A percentile compares a stretch with the other conserved stretches of the same genome.
These are phyloP conservation scores for Peromyscus melanophrys DNA, from an alignment of 2,797 vertebrate genomes.

Conservation along the genomic window DNA sequence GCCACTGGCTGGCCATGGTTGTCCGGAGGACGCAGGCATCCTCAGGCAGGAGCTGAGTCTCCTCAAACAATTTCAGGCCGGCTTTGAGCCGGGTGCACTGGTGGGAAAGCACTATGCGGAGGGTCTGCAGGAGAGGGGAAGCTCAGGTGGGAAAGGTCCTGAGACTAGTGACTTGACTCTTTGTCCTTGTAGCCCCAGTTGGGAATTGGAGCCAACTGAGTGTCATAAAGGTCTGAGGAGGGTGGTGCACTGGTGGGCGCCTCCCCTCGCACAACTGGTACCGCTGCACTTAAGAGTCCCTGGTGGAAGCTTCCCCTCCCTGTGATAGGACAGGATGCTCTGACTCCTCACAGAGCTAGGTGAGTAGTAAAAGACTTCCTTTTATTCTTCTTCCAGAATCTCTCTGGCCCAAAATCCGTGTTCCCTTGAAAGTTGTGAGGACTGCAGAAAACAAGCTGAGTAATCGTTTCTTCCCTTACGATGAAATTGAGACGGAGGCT, in stretches of 20 bases:
- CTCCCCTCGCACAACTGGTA: neutral
- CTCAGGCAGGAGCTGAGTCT: accelerated
- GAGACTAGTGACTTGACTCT: neutral
- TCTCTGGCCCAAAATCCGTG: slow-evolving; percentile 97
- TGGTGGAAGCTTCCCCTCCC: neutral
- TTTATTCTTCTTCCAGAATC: slow-evolving; percentile 90
- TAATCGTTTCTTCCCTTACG: slow-evolving; percentile 98
- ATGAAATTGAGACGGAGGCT: slow-evolving; percentile 98
- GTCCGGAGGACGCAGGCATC: too few species aligned
- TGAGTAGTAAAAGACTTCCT: neutral
- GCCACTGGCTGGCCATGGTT: neutral
- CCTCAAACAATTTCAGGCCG: neutral
- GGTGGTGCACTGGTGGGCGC: neutral
- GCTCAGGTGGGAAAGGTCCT: neutral
- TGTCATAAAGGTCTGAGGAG: neutral
- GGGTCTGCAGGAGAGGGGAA: neutral
- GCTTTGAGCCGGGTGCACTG: too few species aligned
- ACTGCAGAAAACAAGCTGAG: slow-evolving; percentile 99
- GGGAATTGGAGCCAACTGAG: neutral
- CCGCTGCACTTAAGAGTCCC: neutral
- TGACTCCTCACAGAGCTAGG: neutral
- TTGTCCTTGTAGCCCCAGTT: neutral
- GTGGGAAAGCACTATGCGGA: neutral
- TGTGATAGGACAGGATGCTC: neutral
- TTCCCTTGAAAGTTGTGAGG: slow-evolving; percentile 97